Evolutionary conservation across 2,113 vertebrate genomes (phyloP), one percentile per base, ranked within the genome.

Genomic region (Vidua macroura): DNA sequence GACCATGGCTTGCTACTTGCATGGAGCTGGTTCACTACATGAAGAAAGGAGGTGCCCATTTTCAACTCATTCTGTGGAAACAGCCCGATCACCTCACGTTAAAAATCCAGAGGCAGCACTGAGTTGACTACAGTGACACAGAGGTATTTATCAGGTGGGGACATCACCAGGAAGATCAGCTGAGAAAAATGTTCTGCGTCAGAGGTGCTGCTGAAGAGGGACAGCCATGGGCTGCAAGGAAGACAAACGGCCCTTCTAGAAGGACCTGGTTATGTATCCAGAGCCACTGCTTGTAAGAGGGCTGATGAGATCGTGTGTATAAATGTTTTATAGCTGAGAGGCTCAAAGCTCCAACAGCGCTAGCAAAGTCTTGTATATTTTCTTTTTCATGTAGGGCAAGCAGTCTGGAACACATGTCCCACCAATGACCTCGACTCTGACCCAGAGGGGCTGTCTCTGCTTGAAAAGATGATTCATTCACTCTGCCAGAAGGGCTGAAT

Each of bases 391-490:
- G 81, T 58, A 88, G 66, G 83, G 64, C 60, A 96, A 87, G 81
- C 74, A 77, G 41, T 92, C 84, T 88, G 83, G 89, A 93, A 60
- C 67, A 63, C 67, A 68, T 73, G 95, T 44, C 92, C 93, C 28
- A 66, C 60, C 48, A 39, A 48, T 94, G 92, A 81, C 95, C 96
- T 62, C 88, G 23, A 44, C 52, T 94, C 91, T 66, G 94, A 95
- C 93, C 95, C 92, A 86, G 79, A 94, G 95, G 96, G 93, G 78
- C 92, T 97, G 74, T 93, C 86, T 90, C 43, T 91, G 88, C 11
- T 68, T 95, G 85, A 91, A 93, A 91, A 97, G 83, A 91, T 95
- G 77, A 92, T 95, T 97, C 95, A 86, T 94, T 97, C 83, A 81
- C 53, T 84, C 48, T 62, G 87, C 85, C 62, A 85, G 86, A 56